phyloP scores from a whole-genome alignment of 2,113 vertebrate species.

The Boulengeromyrus knoepffleri region DNA sequence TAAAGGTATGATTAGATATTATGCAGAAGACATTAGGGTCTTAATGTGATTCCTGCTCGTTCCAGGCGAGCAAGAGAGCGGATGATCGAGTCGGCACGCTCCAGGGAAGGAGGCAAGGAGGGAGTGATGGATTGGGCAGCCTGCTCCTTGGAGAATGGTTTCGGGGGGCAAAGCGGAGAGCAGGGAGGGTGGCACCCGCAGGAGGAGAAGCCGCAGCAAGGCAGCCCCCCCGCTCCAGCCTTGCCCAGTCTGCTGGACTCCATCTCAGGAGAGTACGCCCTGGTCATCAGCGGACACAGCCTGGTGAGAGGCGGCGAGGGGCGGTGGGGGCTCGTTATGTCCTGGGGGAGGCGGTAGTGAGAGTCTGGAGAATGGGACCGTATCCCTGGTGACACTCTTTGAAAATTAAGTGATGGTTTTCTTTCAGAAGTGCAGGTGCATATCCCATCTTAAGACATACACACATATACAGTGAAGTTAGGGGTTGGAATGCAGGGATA shows the following conservation, averaged over 20 bases:
- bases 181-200: slow-evolving; percentile 25
- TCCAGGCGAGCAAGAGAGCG: slow-evolving; percentile 76
- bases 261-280: slow-evolving; percentile 78
- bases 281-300: slow-evolving; percentile 87
- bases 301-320: slow-evolving; percentile 61
- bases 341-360: not conserved
- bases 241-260: slow-evolving; percentile 71
- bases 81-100: slow-evolving; percentile 64
- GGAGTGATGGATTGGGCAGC: slow-evolving; percentile 65
- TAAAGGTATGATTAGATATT: not conserved
- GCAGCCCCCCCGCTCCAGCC: slow-evolving; percentile 36
- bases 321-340: not conserved
- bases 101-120: slow-evolving; percentile 47
- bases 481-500: not conserved
- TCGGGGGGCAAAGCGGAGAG: slow-evolving; percentile 42
- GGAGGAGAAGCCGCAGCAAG: slow-evolving; percentile 34
- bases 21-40: not conserved
- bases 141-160: slow-evolving; percentile 58
- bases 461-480: not conserved
- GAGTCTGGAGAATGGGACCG: not conserved
- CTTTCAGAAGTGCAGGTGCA: not conserved
- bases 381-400: not conserved
- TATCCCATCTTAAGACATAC: not conserved
- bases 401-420: not conserved
- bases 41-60: not conserved